phyloP scores from a whole-genome alignment of 2,113 vertebrate species.

The Rattus norvegicus region DNA sequence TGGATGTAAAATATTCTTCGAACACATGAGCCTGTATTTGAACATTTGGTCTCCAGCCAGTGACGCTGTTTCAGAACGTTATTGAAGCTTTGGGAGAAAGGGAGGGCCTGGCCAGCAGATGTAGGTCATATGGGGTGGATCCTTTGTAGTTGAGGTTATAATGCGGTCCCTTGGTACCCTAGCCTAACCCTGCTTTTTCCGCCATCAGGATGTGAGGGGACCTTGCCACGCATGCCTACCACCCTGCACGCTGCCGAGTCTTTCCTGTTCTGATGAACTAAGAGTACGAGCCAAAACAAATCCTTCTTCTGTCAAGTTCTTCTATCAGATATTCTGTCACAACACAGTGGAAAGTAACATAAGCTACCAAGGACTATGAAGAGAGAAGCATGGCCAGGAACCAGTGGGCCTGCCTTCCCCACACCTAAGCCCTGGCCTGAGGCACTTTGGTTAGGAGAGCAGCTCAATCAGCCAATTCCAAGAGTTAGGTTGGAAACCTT shows the following conservation, averaged over 20 bases:
- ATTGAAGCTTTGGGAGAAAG: not conserved
- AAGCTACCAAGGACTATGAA: not conserved
- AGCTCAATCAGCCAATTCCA: not conserved
- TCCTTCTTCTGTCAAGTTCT: not conserved
- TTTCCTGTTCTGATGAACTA: not conserved
- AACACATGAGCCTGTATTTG: not conserved
- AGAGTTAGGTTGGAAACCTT: not conserved
- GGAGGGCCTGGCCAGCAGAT: not conserved
- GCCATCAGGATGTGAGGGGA: not conserved
- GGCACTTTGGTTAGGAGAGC: not conserved
- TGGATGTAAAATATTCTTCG: not conserved
- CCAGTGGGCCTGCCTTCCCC: not conserved
- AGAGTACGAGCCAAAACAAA: not conserved
- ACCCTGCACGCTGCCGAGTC: no score
- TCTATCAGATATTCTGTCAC: not conserved
- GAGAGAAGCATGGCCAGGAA: not conserved
- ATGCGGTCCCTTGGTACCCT: no score
- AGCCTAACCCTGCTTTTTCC: not conserved
- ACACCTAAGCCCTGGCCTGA: not conserved
- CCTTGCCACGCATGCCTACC: not conserved
- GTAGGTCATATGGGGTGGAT: not conserved
- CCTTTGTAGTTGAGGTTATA: not conserved
- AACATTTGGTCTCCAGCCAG: not conserved
- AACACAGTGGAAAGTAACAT: not conserved
- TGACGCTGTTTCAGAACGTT: not conserved